Evolutionary conservation across 2,113 vertebrate species (phyloP).

Genomic region (Alaudala cheleensis): DNA sequence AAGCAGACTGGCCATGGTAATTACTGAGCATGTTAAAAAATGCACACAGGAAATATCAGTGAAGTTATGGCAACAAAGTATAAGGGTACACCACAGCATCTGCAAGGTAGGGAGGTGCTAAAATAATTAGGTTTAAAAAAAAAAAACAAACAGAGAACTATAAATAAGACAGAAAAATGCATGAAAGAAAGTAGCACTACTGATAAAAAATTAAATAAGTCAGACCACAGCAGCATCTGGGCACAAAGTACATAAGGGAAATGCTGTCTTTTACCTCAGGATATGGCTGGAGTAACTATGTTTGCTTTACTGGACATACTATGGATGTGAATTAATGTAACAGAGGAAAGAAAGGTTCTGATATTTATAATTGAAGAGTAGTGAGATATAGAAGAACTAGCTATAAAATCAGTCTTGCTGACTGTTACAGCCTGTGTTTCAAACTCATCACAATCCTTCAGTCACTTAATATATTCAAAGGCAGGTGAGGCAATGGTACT

Average conservation of each 20-base stretch:
- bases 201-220: not conserved
- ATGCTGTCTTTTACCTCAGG: not conserved
- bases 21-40: not conserved
- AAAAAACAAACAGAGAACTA: not conserved
- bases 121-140: not conserved
- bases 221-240: not conserved
- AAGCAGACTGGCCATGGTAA: not conserved
- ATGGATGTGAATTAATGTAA: not conserved
- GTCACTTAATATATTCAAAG: conserved; percentile 33
- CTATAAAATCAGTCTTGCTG: not conserved
- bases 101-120: not conserved
- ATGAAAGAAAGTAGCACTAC: not conserved
- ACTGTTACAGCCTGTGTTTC: not conserved
- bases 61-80: not conserved
- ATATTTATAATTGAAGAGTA: not conserved
- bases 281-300: not conserved
- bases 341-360: not conserved
- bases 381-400: not conserved
- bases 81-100: not conserved
- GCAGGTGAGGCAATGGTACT: conserved; percentile 17
- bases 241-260: not conserved
- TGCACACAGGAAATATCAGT: not conserved
- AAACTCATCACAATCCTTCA: conserved; percentile 1
- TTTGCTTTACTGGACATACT: not conserved
- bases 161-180: not conserved